Evolutionary conservation across 2,797 vertebrate genomes (phyloP).

Genomic region (Myotis vivesi): DNA sequence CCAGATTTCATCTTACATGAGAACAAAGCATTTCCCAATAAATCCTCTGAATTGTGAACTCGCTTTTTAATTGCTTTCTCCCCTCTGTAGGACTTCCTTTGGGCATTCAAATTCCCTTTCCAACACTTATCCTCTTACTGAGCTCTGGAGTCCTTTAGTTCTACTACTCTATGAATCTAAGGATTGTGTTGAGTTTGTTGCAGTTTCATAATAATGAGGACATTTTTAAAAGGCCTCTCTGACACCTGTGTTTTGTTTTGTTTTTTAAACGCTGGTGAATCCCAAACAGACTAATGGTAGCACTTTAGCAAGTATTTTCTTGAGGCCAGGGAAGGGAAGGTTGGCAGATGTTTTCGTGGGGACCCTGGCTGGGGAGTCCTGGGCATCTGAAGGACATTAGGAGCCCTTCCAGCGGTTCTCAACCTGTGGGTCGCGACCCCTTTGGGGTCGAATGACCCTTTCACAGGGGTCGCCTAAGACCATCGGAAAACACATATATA

Average conservation of each 20-base stretch:
- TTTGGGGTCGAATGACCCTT: no score
- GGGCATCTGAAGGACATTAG: background rate
- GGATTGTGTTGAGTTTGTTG: background rate
- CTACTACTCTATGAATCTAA: background rate
- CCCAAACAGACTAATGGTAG: background rate
- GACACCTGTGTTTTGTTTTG: background rate
- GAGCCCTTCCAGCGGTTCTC: no score
- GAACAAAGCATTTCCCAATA: background rate
- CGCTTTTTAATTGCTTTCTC: background rate
- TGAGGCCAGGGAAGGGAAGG: background rate
- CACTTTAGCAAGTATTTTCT: conserved; percentile 44
- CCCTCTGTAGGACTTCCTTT: background rate
- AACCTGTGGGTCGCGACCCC: no score
- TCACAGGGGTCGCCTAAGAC: no score
- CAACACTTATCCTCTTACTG: background rate
- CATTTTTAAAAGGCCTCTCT: background rate
- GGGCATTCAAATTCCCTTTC: conserved; percentile 7
- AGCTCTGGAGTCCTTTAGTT: background rate
- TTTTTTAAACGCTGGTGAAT: background rate
- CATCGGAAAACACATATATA: no score
- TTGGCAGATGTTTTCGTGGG: background rate
- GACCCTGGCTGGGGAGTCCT: background rate
- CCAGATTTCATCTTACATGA: background rate
- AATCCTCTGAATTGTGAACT: background rate
- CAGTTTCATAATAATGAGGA: conserved; percentile 8